Percentiles rank a stretch among this genome's conserved stretches.
Conservation (phyloP, 2,888 invertebrate genomes). For the Rhagophthalmus giganteus region DNA sequence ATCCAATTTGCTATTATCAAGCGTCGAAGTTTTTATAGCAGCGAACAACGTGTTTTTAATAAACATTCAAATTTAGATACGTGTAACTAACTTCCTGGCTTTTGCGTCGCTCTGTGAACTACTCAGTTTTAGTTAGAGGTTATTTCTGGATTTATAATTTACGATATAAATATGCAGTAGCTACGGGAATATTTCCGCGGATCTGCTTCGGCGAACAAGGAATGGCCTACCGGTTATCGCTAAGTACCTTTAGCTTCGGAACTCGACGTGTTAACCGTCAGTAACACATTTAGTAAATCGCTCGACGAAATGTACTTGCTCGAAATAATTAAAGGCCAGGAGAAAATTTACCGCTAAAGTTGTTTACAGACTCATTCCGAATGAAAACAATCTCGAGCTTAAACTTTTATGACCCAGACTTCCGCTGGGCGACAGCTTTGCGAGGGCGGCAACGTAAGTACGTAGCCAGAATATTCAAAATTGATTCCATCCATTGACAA, state of each 20-base stretch:
- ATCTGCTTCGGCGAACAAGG: conserved; percentile 6
- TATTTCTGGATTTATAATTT: conserved; percentile 36
- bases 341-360: conserved; percentile 30
- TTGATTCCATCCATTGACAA: conserved; percentile 40
- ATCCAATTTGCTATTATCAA: conserved; percentile 22
- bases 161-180: conserved; percentile 35
- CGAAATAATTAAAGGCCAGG: conserved; percentile 17
- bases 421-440: conserved; percentile 40
- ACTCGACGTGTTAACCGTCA: too few relatives aligned
- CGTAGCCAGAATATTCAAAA: conserved; percentile 36
- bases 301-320: conserved; percentile 4
- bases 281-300: too few relatives aligned
- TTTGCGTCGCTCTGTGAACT: conserved; percentile 20
- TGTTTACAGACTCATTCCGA: conserved; percentile 42
- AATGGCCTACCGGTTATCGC: neutral
- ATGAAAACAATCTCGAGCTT: conserved; percentile 41
- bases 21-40: conserved; percentile 15
- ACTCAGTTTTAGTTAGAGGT: conserved; percentile 31
- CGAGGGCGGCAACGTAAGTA: conserved; percentile 40
- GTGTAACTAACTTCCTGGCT: conserved; percentile 35
- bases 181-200: conserved; percentile 16
- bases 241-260: too few relatives aligned
- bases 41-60: conserved; percentile 28
- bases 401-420: conserved; percentile 46
- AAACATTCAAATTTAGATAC: conserved; percentile 31